Percentiles rank a stretch among this genome's conserved stretches.
Conservation (phyloP, 2,113 vertebrate genomes). For the Engystomops pustulosus region DNA sequence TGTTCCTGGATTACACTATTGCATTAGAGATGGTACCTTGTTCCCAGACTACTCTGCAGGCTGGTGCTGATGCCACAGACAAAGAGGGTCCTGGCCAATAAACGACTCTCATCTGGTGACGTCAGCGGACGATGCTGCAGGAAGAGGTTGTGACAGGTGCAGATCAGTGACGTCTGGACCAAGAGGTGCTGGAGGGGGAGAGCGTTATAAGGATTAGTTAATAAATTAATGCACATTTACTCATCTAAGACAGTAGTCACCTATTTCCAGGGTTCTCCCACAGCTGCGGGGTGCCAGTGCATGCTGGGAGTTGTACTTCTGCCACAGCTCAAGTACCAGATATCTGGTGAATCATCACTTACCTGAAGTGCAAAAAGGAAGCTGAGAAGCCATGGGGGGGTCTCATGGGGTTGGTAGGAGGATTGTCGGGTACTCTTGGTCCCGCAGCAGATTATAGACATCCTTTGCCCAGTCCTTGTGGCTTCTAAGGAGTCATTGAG, state of each 20-base stretch:
- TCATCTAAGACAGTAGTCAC: background rate
- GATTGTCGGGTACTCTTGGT: background rate
- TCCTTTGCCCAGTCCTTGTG: slow-evolving; percentile 42
- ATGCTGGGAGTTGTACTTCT: background rate
- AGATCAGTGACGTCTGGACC: slow-evolving; percentile 78
- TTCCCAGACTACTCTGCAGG: slow-evolving; percentile 79
- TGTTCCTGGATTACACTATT: no score
- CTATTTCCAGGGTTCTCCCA: background rate
- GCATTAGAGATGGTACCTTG: slow-evolving; percentile 71
- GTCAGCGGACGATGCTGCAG: slow-evolving; percentile 65
- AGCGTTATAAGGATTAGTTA: background rate
- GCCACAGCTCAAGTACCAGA: background rate
- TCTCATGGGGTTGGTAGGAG: slow-evolving; percentile 27
- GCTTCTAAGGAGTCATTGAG: background rate
- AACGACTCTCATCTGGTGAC: slow-evolving; percentile 63
- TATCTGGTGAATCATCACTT: slow-evolving; percentile 28
- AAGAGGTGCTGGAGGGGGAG: slow-evolving; percentile 73
- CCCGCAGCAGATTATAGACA: slow-evolving; percentile 59
- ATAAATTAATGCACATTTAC: background rate
- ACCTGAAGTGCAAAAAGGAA: slow-evolving; percentile 78
- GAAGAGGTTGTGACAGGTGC: slow-evolving; percentile 74
- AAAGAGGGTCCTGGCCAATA: slow-evolving; percentile 80
- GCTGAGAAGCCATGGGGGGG: slow-evolving; percentile 66
- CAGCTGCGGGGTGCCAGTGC: no score
- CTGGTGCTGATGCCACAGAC: slow-evolving; percentile 78